These are phyloP conservation scores for Aphidius gifuensis DNA, from an alignment of 1,140 invertebrate species.

Conservation along the genomic window DNA sequence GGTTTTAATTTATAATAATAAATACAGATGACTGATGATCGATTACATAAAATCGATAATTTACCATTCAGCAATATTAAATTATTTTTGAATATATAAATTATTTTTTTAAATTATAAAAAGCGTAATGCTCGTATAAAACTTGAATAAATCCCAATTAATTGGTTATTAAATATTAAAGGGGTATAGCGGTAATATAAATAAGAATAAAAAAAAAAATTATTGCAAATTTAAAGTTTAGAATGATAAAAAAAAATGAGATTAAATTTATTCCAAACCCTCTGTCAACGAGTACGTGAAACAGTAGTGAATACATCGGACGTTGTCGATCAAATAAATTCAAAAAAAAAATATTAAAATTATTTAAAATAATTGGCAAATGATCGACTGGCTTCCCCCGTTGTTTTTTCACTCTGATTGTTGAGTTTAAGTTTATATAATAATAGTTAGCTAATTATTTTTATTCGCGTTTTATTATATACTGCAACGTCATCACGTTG, in stretches of 20 bases:
- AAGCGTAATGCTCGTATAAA: constrained; percentile 2
- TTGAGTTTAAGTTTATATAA: constrained; percentile 53
- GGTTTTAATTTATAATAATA: constrained; percentile 23
- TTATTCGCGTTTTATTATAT: constrained; percentile 22
- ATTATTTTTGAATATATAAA: not conserved
- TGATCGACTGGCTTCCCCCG: constrained; percentile 25
- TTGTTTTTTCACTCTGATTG: constrained; percentile 39
- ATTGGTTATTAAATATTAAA: not conserved
- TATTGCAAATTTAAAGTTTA: not conserved
- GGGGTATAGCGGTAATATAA: no score
- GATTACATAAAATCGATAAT: not conserved
- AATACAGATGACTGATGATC: not conserved
- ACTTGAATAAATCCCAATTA: constrained; percentile 3
- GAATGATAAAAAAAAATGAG: constrained; percentile 13
- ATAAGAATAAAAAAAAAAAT: no score
- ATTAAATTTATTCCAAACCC: constrained; percentile 35
- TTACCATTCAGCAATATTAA: not conserved
- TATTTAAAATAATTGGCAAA: no score
- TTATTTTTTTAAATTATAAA: not conserved
- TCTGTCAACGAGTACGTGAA: constrained; percentile 43
- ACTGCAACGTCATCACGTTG: no score
- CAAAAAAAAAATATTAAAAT: constrained; percentile 2
- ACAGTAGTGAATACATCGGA: constrained; percentile 28
- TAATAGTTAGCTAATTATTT: constrained; percentile 44
- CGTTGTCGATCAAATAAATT: constrained; percentile 29